phyloP scores from a whole-genome alignment of 1,140 invertebrate genomes.

The Drosophila sucinea region DNA sequence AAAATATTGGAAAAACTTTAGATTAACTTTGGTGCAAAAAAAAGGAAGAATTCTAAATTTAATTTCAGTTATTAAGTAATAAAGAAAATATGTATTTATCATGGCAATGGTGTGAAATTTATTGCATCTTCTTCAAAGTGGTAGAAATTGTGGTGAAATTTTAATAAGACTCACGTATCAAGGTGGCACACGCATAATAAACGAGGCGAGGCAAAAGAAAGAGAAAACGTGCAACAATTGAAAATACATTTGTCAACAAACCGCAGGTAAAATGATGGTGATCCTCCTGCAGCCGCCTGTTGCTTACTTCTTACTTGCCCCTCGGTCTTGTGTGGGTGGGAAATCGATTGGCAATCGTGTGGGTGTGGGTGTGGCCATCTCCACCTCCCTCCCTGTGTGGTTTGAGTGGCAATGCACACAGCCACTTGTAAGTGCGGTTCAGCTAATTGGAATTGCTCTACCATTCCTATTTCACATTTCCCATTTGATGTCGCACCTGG shows the following conservation, averaged over 20 bases:
- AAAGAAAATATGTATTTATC: constrained; percentile 7
- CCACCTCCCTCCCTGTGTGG: constrained; percentile 31
- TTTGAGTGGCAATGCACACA: constrained; percentile 31
- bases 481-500: constrained; percentile 60
- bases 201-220: constrained; percentile 6
- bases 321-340: constrained; percentile 23
- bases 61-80: constrained; percentile 1
- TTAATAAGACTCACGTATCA: constrained; percentile 59
- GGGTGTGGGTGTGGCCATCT: constrained; percentile 1
- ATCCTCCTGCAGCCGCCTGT: constrained; percentile 15
- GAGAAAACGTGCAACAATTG: constrained; percentile 58
- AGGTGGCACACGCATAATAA: constrained; percentile 22
- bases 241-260: constrained; percentile 79
- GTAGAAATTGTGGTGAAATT: constrained; percentile 32
- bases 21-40: not conserved
- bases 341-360: constrained; percentile 20
- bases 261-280: constrained; percentile 61
- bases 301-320: constrained; percentile 21
- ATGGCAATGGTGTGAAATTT: constrained; percentile 44
- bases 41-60: not conserved
- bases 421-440: constrained; percentile 64
- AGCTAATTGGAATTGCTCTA: constrained; percentile 13
- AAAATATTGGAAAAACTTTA: constrained; percentile 52
- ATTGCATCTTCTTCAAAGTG: constrained; percentile 50
- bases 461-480: not conserved